Conservation (phyloP, 2,113 vertebrate genomes). For the Herpetotheres cachinnans region DNA sequence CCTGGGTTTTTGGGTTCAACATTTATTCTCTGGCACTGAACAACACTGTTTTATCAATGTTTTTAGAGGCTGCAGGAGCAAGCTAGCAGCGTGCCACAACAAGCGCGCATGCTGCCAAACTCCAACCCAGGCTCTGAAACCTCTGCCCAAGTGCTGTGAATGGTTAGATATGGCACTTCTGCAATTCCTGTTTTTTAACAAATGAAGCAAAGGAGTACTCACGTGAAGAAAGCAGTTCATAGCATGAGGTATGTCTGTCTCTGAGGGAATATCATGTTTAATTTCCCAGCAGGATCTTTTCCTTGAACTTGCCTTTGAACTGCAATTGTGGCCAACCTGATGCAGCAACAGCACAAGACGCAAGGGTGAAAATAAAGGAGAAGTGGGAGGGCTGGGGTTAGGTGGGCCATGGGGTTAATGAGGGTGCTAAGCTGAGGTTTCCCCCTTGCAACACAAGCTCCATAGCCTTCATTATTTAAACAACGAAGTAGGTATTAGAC, state of each 20-base stretch:
- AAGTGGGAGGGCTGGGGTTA: not conserved
- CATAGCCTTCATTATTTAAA: not conserved
- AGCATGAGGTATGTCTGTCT: not conserved
- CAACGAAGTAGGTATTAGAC: not conserved
- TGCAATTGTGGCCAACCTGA: not conserved
- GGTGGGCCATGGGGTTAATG: not conserved
- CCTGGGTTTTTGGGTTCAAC: not conserved
- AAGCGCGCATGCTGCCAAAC: not conserved
- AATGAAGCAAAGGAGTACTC: not conserved
- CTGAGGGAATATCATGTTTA: not conserved
- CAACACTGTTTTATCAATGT: not conserved
- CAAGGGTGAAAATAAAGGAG: not conserved
- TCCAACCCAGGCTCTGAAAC: not conserved
- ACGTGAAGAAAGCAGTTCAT: not conserved
- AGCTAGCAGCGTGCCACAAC: not conserved
- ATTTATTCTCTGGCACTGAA: not conserved
- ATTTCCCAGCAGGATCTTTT: not conserved
- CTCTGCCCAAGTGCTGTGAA: not conserved
- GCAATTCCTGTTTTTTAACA: not conserved
- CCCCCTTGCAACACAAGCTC: not conserved
- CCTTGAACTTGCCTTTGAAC: not conserved
- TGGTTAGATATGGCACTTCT: not conserved
- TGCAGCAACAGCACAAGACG: accelerated
- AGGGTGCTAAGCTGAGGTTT: not conserved
- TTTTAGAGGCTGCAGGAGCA: not conserved